Evolutionary conservation across 2,113 vertebrate genomes (phyloP), one percentile per base, ranked within the genome.

Genomic region (Cromileptes altivelis): DNA sequence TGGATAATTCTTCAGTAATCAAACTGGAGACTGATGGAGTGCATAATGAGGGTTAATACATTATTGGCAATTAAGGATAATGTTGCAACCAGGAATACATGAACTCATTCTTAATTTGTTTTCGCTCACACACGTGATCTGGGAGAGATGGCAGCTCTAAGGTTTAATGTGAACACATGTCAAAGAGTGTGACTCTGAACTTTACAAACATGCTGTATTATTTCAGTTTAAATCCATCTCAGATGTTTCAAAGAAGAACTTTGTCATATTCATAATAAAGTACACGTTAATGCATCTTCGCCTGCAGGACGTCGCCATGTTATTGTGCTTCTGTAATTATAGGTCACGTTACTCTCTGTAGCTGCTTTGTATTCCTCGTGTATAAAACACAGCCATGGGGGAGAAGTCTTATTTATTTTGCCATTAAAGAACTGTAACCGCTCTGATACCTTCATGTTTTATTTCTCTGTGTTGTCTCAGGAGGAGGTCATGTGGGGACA

Each of bases 391-490:
- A 63, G 52, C 75, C 57, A 4, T 11, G 21, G 56, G 45, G 75
- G 70, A 55, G 15, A 14, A 52, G 30, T 78, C 14, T 74, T 25
- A 70, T 65, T 78, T 82, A 78, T 79, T 78, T 74, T 69, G 27
- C 27, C 58, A 75, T 82, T 78, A 82, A 86, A 78, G 57, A 64
- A 23, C 27, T 37, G 75, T 69, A 37, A 65, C 63, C 75, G 30
- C 19, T 57, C 40, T 1, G 13, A n/a, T 12, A 14, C 68, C 49
- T 27, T 50, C 37, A 4, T 47, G 56, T 40, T 0, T 74, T 25
- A n/a, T 55, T 30, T 67, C 47, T 33, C 42, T 2, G 0, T 8
- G 0, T 33, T 17, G 1, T 52, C 69, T 27, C 5, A n/a, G 40
- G 30, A 42, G 7, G 42, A 56, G 72, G 60, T 86, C 30, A 10